Conservation (phyloP, 2,113 vertebrate species). For the Rhizomys pruinosus region DNA sequence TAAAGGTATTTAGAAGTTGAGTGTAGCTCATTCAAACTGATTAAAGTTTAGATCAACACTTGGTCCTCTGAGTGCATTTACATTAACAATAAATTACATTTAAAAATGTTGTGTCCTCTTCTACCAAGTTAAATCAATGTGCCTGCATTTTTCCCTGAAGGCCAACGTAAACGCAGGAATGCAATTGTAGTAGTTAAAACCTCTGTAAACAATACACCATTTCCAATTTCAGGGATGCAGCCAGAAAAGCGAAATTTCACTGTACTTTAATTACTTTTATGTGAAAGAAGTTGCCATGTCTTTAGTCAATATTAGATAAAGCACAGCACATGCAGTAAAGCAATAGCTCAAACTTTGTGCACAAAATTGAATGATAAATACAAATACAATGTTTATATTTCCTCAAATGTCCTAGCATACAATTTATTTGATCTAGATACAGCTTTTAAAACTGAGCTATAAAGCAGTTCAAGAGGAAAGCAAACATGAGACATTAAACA, state of each 20-base stretch:
- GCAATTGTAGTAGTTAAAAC: constrained; percentile 69
- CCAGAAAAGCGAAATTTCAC: constrained; percentile 42
- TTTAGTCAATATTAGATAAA: neutral
- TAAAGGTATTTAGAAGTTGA: constrained; percentile 61
- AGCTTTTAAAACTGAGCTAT: neutral
- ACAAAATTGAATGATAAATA: neutral
- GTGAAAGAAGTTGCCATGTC: constrained; percentile 29
- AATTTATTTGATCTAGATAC: accelerated
- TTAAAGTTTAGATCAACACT: constrained; percentile 47
- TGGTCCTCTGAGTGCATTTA: constrained; percentile 68
- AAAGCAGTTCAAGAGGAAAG: neutral
- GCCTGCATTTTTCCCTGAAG: constrained; percentile 72
- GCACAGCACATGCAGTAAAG: neutral
- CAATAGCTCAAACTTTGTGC: neutral
- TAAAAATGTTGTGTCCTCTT: constrained; percentile 69
- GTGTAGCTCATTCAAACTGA: constrained; percentile 57
- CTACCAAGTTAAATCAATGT: constrained; percentile 61
- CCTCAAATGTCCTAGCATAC: neutral
- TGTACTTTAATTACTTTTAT: constrained; percentile 51
- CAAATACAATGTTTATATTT: neutral
- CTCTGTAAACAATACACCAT: constrained; percentile 64
- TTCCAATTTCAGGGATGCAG: constrained; percentile 53
- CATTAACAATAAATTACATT: constrained; percentile 76
- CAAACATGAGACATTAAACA: neutral
- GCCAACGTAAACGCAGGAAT: constrained; percentile 51